These are phyloP conservation scores for Sinosuthora webbiana DNA, from an alignment of 2,113 vertebrate species.

Conservation along the genomic window DNA sequence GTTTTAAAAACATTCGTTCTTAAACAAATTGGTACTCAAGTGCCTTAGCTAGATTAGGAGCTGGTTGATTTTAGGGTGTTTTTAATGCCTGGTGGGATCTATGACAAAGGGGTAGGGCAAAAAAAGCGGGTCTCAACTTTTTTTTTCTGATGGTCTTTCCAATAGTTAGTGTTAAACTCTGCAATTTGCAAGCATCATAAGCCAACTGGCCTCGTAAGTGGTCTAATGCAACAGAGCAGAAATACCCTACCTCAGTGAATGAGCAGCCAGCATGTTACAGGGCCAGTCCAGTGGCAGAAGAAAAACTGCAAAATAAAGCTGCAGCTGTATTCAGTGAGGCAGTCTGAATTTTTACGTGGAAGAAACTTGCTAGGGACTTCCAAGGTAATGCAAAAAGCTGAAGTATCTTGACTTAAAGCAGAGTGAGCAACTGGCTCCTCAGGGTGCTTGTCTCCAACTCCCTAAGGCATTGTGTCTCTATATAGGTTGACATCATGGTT, in stretches of 20 bases:
- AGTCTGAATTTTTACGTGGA: neutral
- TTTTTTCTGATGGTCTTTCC: neutral
- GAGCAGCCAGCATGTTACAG: neutral
- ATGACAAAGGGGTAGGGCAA: neutral
- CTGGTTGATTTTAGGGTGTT: neutral
- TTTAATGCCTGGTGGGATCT: neutral
- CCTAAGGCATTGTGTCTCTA: neutral
- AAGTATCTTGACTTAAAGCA: neutral
- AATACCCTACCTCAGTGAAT: neutral
- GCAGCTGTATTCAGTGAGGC: neutral
- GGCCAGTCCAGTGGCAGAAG: neutral
- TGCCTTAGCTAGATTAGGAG: neutral
- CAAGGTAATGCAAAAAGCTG: neutral
- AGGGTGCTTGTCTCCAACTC: neutral
- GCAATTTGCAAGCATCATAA: neutral
- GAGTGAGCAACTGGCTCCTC: neutral
- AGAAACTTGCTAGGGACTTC: neutral
- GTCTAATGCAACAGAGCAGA: neutral
- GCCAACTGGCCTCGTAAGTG: neutral
- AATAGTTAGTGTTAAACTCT: neutral
- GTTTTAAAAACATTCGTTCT: neutral
- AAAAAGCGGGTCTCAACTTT: neutral
- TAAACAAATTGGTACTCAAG: neutral
- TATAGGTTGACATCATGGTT: neutral
- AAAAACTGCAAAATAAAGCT: neutral